Evolutionary conservation across 2,113 vertebrate species (phyloP).

Genomic region (Vulpes ferrilata): DNA sequence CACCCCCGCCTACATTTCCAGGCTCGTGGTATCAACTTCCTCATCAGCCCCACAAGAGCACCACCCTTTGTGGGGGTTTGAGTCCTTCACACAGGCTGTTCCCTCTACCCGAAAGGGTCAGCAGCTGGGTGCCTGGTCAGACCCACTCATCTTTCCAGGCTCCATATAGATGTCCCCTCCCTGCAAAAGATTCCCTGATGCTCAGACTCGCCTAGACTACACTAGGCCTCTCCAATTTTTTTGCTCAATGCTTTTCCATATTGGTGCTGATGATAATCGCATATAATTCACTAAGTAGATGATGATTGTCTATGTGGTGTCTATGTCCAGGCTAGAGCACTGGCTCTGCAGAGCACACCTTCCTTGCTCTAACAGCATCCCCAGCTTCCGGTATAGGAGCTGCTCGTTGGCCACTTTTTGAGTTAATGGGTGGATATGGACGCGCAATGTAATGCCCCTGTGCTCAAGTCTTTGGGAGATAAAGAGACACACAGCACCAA

Average conservation of each 20-base stretch:
- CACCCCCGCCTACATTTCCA: fast-evolving
- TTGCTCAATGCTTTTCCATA: background rate
- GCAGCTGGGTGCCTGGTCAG: background rate
- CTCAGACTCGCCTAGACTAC: background rate
- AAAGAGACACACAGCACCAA: background rate
- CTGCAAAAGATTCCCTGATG: background rate
- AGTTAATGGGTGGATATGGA: background rate
- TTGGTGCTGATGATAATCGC: too few species aligned
- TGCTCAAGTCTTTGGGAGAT: background rate
- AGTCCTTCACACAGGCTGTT: background rate
- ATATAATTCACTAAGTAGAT: background rate
- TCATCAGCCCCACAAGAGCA: fast-evolving
- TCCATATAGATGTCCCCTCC: background rate
- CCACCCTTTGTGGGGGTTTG: background rate
- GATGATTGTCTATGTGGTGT: too few species aligned
- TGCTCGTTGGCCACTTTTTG: background rate
- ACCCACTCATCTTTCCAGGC: background rate
- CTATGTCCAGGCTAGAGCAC: background rate
- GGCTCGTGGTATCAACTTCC: background rate
- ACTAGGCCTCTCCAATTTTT: background rate
- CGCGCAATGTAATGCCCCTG: fast-evolving
- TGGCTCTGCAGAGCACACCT: background rate
- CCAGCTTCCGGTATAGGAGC: background rate
- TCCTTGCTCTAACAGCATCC: background rate
- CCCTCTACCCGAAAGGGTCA: background rate